Percentiles rank a stretch among this genome's conserved stretches.
These are phyloP conservation scores for Chaetodon auriga DNA, from an alignment of 2,113 vertebrate genomes.

Conservation along the genomic window DNA sequence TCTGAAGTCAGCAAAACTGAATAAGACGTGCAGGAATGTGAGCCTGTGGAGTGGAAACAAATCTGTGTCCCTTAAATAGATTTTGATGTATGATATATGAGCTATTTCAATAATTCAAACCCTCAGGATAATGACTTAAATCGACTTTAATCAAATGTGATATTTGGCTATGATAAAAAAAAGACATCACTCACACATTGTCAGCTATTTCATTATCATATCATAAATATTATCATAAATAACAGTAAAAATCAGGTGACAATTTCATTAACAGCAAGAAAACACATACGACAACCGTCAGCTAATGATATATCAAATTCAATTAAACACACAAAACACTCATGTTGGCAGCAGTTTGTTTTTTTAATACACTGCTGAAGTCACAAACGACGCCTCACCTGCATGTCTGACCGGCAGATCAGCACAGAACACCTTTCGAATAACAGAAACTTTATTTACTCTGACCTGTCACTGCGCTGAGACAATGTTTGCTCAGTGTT, in stretches of 20 bases:
- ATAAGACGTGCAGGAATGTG: too few species aligned
- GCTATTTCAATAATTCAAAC: not conserved
- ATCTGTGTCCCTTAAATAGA: too few species aligned
- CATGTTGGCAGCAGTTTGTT: slow-evolving; percentile 35
- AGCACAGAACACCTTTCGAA: not conserved
- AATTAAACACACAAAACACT: not conserved
- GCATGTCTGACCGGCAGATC: slow-evolving; percentile 54
- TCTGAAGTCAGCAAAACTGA: too few species aligned
- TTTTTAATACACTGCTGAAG: slow-evolving; percentile 8
- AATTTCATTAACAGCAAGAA: not conserved
- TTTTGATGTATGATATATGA: too few species aligned
- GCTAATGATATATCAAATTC: not conserved
- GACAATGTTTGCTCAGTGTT: not conserved
- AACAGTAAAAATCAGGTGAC: not conserved
- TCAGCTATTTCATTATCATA: slow-evolving; percentile 23
- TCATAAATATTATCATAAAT: slow-evolving; percentile 11
- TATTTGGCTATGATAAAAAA: not conserved
- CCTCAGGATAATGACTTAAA: too few species aligned
- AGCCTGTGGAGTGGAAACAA: too few species aligned
- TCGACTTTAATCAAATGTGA: not conserved
- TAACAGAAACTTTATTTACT: not conserved
- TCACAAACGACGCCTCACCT: not conserved
- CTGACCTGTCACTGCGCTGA: not conserved
- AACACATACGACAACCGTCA: not conserved
- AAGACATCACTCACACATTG: not conserved